These are phyloP conservation scores for Spea hammondii DNA, from an alignment of 2,797 vertebrate species.

Conservation along the genomic window DNA sequence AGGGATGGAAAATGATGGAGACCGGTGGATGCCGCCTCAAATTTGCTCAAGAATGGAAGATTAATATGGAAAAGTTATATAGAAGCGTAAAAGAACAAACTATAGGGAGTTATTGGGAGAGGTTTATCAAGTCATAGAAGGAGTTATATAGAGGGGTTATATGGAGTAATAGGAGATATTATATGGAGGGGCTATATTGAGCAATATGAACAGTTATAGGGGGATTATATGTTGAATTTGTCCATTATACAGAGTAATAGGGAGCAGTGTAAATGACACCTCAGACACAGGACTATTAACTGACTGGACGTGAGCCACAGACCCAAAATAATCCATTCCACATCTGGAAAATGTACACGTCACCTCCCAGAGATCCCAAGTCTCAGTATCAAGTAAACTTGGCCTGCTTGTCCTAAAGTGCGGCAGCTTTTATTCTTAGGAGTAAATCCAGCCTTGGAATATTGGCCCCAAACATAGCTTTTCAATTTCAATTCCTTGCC, in stretches of 20 bases:
- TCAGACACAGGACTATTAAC: constrained; percentile 2
- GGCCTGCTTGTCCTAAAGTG: constrained; percentile 18
- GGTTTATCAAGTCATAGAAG: background rate
- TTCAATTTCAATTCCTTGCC: constrained; percentile 12
- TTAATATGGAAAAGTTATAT: no score
- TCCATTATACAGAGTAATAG: background rate
- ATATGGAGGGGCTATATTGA: background rate
- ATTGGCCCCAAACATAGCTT: constrained; percentile 29
- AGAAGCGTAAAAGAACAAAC: no score
- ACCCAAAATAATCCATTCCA: constrained; percentile 31
- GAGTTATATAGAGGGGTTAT: background rate
- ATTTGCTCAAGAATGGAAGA: no score
- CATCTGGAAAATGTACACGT: constrained; percentile 47
- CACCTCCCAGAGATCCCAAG: constrained; percentile 35
- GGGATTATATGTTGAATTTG: background rate
- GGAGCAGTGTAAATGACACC: constrained; percentile 1
- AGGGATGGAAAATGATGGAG: no score
- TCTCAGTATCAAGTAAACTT: constrained; percentile 45
- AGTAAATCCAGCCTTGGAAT: constrained; percentile 39
- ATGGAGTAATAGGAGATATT: background rate
- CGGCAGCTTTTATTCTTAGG: constrained; percentile 33
- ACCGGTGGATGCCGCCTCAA: no score
- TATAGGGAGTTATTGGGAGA: no score
- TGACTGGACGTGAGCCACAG: constrained; percentile 6
- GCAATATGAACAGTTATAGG: background rate